These are phyloP conservation scores for Umimayanthus chanpuru DNA, from an alignment of 92 coral and sea anemone genomes.

Conservation along the genomic window DNA sequence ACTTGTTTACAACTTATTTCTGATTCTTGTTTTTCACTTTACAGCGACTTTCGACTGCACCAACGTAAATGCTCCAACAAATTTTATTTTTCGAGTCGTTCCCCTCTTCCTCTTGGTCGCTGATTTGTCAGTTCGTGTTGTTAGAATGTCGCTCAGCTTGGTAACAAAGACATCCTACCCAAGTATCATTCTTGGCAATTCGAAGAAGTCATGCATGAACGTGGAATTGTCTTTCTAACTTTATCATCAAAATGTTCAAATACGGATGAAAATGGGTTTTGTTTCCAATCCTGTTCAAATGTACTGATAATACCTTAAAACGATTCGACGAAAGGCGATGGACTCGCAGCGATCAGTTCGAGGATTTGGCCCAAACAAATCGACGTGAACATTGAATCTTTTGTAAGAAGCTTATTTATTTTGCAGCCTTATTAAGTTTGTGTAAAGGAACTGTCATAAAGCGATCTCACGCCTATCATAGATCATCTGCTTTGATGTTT, in stretches of 20 bases:
- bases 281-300: not conserved
- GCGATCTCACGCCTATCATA: not conserved
- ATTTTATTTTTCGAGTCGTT: not conserved
- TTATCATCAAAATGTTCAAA: not conserved
- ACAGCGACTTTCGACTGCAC: not conserved
- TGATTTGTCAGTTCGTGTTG: too few relatives aligned
- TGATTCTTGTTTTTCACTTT: too few relatives aligned
- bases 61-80: not conserved
- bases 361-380: too few relatives aligned
- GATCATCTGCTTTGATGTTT: not conserved
- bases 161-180: constrained; percentile 6
- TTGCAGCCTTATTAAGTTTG: not conserved
- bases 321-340: not conserved
- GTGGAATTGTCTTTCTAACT: not conserved
- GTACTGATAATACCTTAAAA: not conserved
- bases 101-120: not conserved
- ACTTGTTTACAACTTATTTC: too few relatives aligned
- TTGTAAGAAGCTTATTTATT: not conserved
- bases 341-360: not conserved
- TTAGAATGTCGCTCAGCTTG: not conserved
- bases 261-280: not conserved
- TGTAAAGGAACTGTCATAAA: not conserved
- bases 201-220: not conserved
- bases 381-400: not conserved
- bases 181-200: not conserved